phyloP scores from a whole-genome alignment of 2,113 vertebrate genomes.

The Eleginops maclovinus region DNA sequence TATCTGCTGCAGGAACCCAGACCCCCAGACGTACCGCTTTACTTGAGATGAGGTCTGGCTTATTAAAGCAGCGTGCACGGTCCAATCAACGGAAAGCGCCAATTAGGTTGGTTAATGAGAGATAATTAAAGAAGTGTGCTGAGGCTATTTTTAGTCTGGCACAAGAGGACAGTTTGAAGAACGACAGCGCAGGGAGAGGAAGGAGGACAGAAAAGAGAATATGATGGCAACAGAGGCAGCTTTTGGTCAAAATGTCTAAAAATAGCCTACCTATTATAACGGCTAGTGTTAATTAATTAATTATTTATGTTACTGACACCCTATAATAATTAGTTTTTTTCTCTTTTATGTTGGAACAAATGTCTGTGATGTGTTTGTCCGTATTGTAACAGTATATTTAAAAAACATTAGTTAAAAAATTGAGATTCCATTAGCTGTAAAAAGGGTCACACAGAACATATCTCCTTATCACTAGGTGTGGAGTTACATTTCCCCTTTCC shows the following conservation, averaged over 20 bases:
- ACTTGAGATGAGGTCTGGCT: constrained; percentile 66
- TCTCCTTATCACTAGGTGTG: background rate
- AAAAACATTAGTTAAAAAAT: background rate
- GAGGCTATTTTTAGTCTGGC: constrained; percentile 78
- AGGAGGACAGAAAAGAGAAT: constrained; percentile 55
- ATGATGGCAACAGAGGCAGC: constrained; percentile 58
- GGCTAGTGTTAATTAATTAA: constrained; percentile 7
- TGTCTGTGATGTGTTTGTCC: background rate
- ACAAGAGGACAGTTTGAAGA: constrained; percentile 74
- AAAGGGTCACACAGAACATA: background rate
- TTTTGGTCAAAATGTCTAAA: constrained; percentile 52
- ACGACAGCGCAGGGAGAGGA: constrained; percentile 36
- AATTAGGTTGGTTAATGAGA: constrained; percentile 80
- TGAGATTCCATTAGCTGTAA: background rate
- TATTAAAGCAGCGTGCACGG: constrained; percentile 66
- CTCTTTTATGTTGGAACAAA: background rate
- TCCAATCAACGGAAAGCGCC: constrained; percentile 79
- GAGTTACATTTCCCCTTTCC: constrained; percentile 29
- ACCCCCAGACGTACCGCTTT: constrained; percentile 55
- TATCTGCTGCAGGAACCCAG: constrained; percentile 33
- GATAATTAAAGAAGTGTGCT: constrained; percentile 81
- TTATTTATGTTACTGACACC: background rate
- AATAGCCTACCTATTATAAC: constrained; percentile 32
- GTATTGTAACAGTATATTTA: background rate
- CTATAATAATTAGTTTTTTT: background rate